Percentiles rank a stretch among this genome's conserved stretches.
phyloP scores from a whole-genome alignment of 2,888 invertebrate species.

The Lithophane leautieri region DNA sequence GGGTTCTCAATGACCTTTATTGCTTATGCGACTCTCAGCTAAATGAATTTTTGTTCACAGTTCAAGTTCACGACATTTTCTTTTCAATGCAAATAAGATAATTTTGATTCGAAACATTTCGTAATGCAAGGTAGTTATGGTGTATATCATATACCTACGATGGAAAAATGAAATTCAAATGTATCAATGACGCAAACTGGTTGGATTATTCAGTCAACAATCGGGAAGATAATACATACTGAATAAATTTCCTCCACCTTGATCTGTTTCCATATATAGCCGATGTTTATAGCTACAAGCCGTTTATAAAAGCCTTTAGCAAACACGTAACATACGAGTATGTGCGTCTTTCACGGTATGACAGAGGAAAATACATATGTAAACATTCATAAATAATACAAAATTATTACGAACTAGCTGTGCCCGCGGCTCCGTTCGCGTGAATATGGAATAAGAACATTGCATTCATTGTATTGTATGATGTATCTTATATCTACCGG shows the following conservation, averaged over 20 bases:
- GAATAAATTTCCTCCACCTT: slow-evolving; percentile 79
- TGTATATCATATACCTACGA: slow-evolving; percentile 18
- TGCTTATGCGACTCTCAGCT: slow-evolving; percentile 68
- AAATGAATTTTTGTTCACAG: slow-evolving; percentile 71
- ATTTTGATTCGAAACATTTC: slow-evolving; percentile 14
- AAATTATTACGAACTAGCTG: slow-evolving; percentile 9
- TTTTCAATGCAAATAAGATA: slow-evolving; percentile 51
- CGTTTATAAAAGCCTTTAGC: slow-evolving; percentile 49
- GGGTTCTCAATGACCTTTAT: slow-evolving; percentile 82
- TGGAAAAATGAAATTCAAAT: slow-evolving; percentile 75
- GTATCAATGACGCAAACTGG: slow-evolving; percentile 79
- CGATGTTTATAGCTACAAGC: slow-evolving; percentile 65
- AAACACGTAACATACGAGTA: slow-evolving; percentile 44
- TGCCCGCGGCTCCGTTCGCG: not conserved
- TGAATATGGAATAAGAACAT: not conserved
- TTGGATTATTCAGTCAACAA: slow-evolving; percentile 80
- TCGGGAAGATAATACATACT: slow-evolving; percentile 73
- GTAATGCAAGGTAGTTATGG: slow-evolving; percentile 25
- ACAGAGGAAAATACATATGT: slow-evolving; percentile 55
- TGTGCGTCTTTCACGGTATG: slow-evolving; percentile 61
- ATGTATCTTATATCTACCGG: no score
- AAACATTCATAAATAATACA: slow-evolving; percentile 47
- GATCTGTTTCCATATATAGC: slow-evolving; percentile 79
- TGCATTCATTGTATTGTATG: not conserved
- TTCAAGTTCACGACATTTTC: slow-evolving; percentile 75